A percentile compares a stretch with the other conserved stretches of the same genome.
Conservation (phyloP, 2,888 invertebrate genomes). For the Limnephilus rhombicus region DNA sequence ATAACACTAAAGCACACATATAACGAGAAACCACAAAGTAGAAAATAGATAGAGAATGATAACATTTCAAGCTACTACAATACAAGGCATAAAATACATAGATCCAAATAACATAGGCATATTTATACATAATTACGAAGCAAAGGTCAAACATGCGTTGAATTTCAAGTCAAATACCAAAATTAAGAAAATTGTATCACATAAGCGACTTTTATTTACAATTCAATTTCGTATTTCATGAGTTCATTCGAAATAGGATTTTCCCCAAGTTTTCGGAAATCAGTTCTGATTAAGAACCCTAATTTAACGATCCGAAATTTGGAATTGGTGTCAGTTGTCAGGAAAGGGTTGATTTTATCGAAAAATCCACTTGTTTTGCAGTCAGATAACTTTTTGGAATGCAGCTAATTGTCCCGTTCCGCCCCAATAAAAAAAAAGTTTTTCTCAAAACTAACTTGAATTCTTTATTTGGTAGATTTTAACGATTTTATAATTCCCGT, state of each 20-base stretch:
- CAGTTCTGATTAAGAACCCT: conserved; percentile 6
- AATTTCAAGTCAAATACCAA: too few species aligned
- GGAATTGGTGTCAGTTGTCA: not conserved
- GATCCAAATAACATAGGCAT: too few species aligned
- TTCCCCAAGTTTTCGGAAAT: not conserved
- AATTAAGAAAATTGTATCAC: too few species aligned
- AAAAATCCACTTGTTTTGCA: not conserved
- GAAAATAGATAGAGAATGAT: too few species aligned
- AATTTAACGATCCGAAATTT: conserved; percentile 12
- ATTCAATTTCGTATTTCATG: not conserved
- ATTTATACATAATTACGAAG: too few species aligned
- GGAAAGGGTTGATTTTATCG: not conserved
- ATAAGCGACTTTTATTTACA: not conserved
- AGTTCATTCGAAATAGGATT: not conserved
- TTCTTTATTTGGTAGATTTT: not conserved
- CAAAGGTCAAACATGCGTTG: too few species aligned
- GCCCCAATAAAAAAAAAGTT: not conserved
- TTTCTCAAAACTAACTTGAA: not conserved
- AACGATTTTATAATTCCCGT: not conserved
- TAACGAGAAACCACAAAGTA: too few species aligned
- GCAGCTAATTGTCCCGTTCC: not conserved
- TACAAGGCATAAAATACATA: too few species aligned
- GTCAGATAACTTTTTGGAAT: not conserved
- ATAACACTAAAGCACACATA: too few species aligned
- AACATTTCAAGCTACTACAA: too few species aligned